These are phyloP conservation scores for Microplitis demolitor DNA, from an alignment of 1,140 invertebrate species.

Conservation along the genomic window DNA sequence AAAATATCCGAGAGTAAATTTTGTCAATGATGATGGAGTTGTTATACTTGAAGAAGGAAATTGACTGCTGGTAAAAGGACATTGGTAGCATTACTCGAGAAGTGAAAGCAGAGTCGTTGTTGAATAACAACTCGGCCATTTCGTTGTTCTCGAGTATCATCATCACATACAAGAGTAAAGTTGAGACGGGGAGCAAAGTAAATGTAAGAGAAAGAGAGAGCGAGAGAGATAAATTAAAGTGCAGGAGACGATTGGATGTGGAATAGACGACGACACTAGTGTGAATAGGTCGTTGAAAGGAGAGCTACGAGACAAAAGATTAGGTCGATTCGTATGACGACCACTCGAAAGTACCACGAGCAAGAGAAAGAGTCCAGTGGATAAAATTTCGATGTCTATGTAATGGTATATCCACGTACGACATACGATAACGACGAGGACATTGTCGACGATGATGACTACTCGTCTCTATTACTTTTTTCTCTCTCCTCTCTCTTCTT, in stretches of 20 bases:
- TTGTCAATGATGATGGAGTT: not conserved
- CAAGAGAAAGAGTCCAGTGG: slow-evolving; percentile 17
- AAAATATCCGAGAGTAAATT: no score
- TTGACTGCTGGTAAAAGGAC: not conserved
- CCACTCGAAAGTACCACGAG: slow-evolving; percentile 22
- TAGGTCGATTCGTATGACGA: slow-evolving; percentile 33
- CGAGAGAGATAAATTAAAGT: slow-evolving; percentile 3
- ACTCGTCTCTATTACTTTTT: not conserved
- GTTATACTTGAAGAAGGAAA: not conserved
- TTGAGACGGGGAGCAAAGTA: not conserved
- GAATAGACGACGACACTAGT: slow-evolving; percentile 4
- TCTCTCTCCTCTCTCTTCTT: not conserved
- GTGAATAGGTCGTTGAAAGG: slow-evolving; percentile 28
- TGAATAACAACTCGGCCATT: not conserved
- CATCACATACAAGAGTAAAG: no score
- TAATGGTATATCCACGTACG: not conserved
- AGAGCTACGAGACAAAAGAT: slow-evolving; percentile 45
- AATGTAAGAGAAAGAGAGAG: slow-evolving; percentile 7
- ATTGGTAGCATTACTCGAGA: not conserved
- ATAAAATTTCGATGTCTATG: not conserved
- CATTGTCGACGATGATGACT: not conserved
- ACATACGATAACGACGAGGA: not conserved
- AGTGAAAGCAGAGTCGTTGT: not conserved
- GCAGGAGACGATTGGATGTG: not conserved
- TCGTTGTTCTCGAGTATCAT: slow-evolving; percentile 2